These are phyloP conservation scores for Oithona nana DNA, from an alignment of 2,888 invertebrate genomes.

Conservation along the genomic window DNA sequence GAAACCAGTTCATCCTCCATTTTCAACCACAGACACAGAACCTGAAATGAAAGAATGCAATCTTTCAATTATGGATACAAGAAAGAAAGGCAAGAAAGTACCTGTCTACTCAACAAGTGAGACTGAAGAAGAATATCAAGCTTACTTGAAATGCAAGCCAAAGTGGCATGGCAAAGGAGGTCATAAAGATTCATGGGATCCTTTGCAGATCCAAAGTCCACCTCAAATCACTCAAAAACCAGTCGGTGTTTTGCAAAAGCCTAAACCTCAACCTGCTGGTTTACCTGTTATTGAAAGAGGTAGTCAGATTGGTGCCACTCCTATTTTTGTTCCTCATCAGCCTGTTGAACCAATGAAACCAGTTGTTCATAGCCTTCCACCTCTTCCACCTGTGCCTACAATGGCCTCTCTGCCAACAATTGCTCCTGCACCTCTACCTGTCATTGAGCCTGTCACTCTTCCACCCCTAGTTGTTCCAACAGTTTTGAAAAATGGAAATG, in stretches of 20 bases:
- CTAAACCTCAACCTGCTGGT: slow-evolving; percentile 7
- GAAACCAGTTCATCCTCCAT: slow-evolving; percentile 1
- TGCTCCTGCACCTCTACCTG: too few species aligned
- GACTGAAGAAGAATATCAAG: slow-evolving; percentile 15
- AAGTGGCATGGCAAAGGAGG: slow-evolving; percentile 14
- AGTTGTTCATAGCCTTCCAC: too few species aligned
- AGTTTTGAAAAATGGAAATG: too few species aligned
- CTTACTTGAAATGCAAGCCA: slow-evolving; percentile 5
- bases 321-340: background rate
- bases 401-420: too few species aligned
- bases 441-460: too few species aligned
- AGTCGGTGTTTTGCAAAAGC: slow-evolving; percentile 14
- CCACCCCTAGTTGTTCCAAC: too few species aligned
- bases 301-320: background rate
- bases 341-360: too few species aligned
- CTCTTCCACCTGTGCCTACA: too few species aligned
- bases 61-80: background rate
- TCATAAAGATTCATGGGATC: slow-evolving; percentile 15
- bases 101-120: slow-evolving; percentile 15
- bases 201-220: slow-evolving; percentile 10
- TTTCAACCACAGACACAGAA: slow-evolving; percentile 17
- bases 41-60: slow-evolving; percentile 17
- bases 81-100: background rate
- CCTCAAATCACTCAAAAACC: slow-evolving; percentile 16
- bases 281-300: background rate